phyloP scores from a whole-genome alignment of 1,140 invertebrate species.

The Rhyzopertha dominica region DNA sequence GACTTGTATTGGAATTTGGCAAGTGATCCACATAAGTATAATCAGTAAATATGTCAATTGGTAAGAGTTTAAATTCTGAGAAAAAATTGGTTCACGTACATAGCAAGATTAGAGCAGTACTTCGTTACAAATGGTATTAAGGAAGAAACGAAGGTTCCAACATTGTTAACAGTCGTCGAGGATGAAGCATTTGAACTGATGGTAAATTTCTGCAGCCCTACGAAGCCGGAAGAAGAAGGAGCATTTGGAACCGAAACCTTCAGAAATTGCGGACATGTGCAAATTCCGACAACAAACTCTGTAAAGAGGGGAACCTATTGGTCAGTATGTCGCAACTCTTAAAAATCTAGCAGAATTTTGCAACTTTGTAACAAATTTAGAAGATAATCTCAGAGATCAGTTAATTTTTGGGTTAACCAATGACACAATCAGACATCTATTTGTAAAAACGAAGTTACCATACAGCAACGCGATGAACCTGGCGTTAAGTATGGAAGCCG shows the following conservation, averaged over 20 bases:
- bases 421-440: not conserved
- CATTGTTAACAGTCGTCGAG: slow-evolving; percentile 35
- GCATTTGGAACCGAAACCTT: slow-evolving; percentile 34
- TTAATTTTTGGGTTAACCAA: not conserved
- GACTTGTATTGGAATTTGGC: no score
- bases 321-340: slow-evolving; percentile 29
- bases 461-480: not conserved
- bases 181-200: slow-evolving; percentile 31
- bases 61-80: no score
- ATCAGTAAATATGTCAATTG: no score
- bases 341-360: slow-evolving; percentile 27
- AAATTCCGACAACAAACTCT: slow-evolving; percentile 37
- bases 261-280: slow-evolving; percentile 35
- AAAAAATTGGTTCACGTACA: no score
- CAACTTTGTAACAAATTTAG: not conserved
- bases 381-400: not conserved
- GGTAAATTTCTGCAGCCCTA: slow-evolving; percentile 34
- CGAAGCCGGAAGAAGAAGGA: slow-evolving; percentile 29
- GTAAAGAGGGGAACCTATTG: slow-evolving; percentile 23
- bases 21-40: no score
- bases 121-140: no score
- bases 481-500: not conserved
- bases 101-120: no score
- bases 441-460: not conserved
- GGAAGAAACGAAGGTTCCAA: no score